Evolutionary conservation across 2,113 vertebrate genomes (phyloP).

Genomic region (Ptychochromis oligacanthus): DNA sequence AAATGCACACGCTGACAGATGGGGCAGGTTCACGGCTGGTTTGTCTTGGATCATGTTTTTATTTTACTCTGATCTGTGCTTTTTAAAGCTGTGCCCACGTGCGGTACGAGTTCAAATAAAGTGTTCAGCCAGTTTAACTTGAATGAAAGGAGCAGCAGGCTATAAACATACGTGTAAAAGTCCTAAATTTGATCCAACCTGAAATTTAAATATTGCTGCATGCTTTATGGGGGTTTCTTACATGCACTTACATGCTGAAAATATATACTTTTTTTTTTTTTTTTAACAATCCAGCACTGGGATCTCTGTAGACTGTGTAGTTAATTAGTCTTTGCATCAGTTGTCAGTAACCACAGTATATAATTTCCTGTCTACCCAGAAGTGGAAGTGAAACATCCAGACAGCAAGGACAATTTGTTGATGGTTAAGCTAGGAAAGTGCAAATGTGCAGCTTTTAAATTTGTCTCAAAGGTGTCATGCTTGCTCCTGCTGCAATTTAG

Average conservation of each 20-base stretch:
- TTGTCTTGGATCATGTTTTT: background rate
- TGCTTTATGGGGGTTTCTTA: background rate
- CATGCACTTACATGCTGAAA: background rate
- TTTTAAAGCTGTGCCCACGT: background rate
- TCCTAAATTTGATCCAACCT: background rate
- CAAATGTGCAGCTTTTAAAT: background rate
- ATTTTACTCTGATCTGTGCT: background rate
- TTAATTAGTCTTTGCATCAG: background rate
- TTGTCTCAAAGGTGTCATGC: background rate
- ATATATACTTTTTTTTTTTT: background rate
- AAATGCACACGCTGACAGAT: conserved; percentile 61
- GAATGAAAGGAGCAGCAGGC: background rate
- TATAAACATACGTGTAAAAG: background rate
- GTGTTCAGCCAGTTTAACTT: no score
- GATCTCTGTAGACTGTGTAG: background rate
- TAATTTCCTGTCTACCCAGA: conserved; percentile 39
- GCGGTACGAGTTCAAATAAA: background rate
- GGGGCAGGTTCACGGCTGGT: conserved; percentile 17
- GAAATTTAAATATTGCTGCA: background rate
- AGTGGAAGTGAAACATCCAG: conserved; percentile 68
- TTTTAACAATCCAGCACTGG: background rate
- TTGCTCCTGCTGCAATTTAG: background rate
- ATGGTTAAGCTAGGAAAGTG: conserved; percentile 14
- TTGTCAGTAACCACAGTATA: background rate
- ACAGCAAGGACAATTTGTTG: conserved; percentile 11